Base-by-base conservation (phyloP, 2,797 vertebrate genomes). In the Vireo griseus region DNA sequence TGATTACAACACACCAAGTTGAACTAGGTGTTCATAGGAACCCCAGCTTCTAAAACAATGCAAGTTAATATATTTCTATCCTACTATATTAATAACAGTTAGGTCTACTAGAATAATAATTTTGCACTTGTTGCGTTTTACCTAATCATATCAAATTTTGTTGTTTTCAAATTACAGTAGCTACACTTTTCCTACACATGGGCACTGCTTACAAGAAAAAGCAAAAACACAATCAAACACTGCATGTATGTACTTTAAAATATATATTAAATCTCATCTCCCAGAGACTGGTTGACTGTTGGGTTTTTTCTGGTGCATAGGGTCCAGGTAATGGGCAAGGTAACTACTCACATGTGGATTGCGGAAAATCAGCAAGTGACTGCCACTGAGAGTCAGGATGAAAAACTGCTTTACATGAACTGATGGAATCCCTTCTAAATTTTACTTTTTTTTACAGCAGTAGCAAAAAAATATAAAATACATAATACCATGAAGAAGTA, bases 381-480 rank as follows among this genome's bases (percentile, higher is more conserved):
- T 45, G 22, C 77, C 37, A 42, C 3, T 95, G 13, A 31, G 59
- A 93, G 24, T 79, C 67, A 74, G 47, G 57, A 86, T 81, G 81
- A 82, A 91, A 93, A 93, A 57, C 28, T 69, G 68, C 22, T 47
- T 24, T 47, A 47, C 45, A 75, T 78, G n/a, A 37, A 95, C 74
- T 72, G 55, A 93, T 62, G 75, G 39, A 85, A 89, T 40, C 19
- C 24, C 90, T 77, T 94, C 29, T 83, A 50, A 76, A 63, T 69
- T 86, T 97, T 91, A 83, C 39, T 24, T 80, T 90, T 79, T 73
- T 88, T 73, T 94, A 76, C 19, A 76, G 31, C 26, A 76, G 74
- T n/a, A 57, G 48, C 28, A 62, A 94, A 73, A 95, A 94, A 67
- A 11, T 78, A 10, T 61, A 84, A 94, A 86, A 50, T 66, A 66